Conservation (phyloP, 2,888 invertebrate genomes). For the Cryptophagus acutangulus region DNA sequence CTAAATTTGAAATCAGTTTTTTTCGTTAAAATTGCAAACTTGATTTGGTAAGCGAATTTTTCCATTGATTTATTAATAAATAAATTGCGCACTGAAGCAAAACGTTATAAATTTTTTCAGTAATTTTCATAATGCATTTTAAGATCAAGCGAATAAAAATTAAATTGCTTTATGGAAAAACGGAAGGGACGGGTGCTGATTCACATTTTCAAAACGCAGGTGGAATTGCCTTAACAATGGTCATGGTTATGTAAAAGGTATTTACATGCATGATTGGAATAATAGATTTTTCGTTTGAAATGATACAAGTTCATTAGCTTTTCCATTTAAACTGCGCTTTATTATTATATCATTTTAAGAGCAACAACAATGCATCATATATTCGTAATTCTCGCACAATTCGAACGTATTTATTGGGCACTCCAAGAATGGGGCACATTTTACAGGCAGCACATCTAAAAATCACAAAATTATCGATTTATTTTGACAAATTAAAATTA, state of each 20-base stretch:
- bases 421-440: conserved; percentile 52
- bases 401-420: conserved; percentile 57
- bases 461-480: conserved; percentile 18
- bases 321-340: too few relatives aligned
- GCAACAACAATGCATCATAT: conserved; percentile 63
- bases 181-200: neutral
- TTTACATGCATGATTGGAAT: conserved; percentile 14
- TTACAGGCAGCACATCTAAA: conserved; percentile 55
- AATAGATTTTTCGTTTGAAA: conserved; percentile 1
- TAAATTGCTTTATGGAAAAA: neutral
- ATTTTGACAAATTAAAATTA: neutral
- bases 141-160: neutral
- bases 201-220: neutral
- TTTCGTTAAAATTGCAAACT: too few relatives aligned
- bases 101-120: too few relatives aligned
- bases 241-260: conserved; percentile 14
- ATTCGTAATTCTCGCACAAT: conserved; percentile 59
- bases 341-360: too few relatives aligned
- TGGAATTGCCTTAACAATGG: neutral
- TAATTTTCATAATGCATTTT: too few relatives aligned
- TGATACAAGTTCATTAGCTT: too few relatives aligned
- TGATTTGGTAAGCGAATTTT: too few relatives aligned
- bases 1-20: too few relatives aligned
- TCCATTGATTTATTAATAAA: too few relatives aligned
- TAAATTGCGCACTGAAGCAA: too few relatives aligned